These are phyloP conservation scores for Hypomecis atomaria DNA, from an alignment of 2,888 invertebrate species.

Conservation along the genomic window DNA sequence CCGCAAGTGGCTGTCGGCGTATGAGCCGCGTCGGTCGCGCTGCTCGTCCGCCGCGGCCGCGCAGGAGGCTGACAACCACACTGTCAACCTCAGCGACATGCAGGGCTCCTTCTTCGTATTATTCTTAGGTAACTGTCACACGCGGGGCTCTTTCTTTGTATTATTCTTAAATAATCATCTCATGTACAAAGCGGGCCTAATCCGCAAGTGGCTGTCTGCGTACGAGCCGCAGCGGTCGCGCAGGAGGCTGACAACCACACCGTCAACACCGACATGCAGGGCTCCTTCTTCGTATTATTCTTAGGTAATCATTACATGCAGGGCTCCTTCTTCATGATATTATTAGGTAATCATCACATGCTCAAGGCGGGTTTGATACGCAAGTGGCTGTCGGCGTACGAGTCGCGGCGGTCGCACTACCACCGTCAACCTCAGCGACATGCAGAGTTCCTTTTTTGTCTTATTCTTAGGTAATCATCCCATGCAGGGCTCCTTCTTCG, in stretches of 20 bases:
- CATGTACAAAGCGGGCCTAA: constrained; percentile 93
- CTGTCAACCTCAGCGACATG: constrained; percentile 95
- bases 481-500: constrained; percentile 97
- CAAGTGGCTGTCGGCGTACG: too few species aligned
- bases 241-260: constrained; percentile 93
- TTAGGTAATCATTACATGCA: constrained; percentile 1
- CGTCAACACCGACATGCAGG: too few species aligned
- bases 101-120: constrained; percentile 96
- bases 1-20: constrained; percentile 91
- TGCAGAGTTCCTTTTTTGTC: background rate
- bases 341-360: background rate
- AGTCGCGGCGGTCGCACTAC: too few species aligned
- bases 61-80: constrained; percentile 93
- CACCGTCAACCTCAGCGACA: too few species aligned
- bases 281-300: background rate
- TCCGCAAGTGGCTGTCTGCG: constrained; percentile 91
- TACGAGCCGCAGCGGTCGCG: constrained; percentile 91
- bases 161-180: constrained; percentile 89
- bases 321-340: background rate
- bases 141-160: constrained; percentile 96
- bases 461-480: constrained; percentile 85
- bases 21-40: constrained; percentile 91
- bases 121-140: constrained; percentile 89
- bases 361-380: too few species aligned
- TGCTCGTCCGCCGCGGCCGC: constrained; percentile 89